These are phyloP conservation scores for Colinus virginianus DNA, from an alignment of 2,113 vertebrate species.

Conservation along the genomic window DNA sequence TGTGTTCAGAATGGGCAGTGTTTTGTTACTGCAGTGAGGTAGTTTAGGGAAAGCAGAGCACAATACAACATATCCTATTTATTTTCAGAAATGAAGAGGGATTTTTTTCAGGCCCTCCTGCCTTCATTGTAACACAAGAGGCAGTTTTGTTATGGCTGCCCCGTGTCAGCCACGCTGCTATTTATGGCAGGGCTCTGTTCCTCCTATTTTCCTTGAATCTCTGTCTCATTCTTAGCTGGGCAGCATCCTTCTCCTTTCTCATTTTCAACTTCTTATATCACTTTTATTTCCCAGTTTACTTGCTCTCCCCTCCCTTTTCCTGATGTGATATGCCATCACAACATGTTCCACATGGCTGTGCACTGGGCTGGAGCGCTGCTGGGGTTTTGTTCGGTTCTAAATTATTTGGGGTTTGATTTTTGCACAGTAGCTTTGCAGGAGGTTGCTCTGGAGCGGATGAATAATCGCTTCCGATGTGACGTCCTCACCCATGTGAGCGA, in stretches of 20 bases:
- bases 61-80: background rate
- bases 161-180: background rate
- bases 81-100: background rate
- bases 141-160: background rate
- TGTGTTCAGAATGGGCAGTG: background rate
- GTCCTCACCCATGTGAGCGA: accelerated
- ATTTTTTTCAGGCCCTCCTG: background rate
- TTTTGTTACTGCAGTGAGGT: accelerated
- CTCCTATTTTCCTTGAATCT: background rate
- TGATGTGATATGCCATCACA: background rate
- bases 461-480: accelerated
- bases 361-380: background rate
- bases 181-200: background rate
- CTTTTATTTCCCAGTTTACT: constrained; percentile 1
- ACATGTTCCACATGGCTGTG: accelerated
- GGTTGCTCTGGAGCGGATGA: background rate
- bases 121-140: accelerated
- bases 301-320: background rate
- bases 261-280: background rate
- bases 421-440: background rate
- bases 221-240: background rate
- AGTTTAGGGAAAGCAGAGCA: background rate
- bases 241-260: background rate
- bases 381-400: background rate
- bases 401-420: background rate